Conservation (phyloP, 92 coral and sea anemone species). For the Epizoanthus stellaris region DNA sequence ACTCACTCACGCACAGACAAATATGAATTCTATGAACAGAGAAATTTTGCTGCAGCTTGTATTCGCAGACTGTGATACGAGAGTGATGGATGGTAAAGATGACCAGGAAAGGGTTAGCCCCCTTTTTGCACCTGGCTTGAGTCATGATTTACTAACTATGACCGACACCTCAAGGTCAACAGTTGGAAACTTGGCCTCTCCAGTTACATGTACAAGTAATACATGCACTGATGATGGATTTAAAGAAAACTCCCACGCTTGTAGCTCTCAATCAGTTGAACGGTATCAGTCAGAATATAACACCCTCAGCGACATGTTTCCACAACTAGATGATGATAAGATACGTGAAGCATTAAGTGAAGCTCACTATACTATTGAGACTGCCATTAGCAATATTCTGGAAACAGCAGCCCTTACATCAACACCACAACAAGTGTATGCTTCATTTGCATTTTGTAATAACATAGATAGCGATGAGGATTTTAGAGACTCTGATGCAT, state of each 20-base stretch:
- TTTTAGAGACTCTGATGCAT: conserved; percentile 30
- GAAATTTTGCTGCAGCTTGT: no score
- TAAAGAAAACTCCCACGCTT: neutral
- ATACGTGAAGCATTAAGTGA: conserved; percentile 40
- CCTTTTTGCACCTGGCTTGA: no score
- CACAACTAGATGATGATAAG: conserved; percentile 43
- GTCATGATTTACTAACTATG: no score
- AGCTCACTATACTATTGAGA: conserved; percentile 44
- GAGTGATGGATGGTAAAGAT: no score
- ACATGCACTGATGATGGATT: neutral
- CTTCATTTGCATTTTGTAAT: conserved; percentile 56
- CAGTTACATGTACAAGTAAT: neutral
- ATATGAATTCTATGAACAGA: no score
- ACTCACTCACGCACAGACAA: no score
- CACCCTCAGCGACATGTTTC: conserved; percentile 57
- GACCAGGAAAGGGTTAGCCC: no score
- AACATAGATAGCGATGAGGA: conserved; percentile 49
- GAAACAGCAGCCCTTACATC: conserved; percentile 34
- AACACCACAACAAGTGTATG: conserved; percentile 51
- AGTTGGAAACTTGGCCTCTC: no score
- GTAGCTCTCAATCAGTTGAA: conserved; percentile 11
- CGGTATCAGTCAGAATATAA: conserved; percentile 26
- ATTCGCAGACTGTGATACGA: no score
- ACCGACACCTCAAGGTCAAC: no score
- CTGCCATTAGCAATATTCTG: conserved; percentile 45